A percentile compares a stretch with the other conserved stretches of the same genome.
phyloP scores from a whole-genome alignment of 2,797 vertebrate genomes.

The Psittacula derbiana region DNA sequence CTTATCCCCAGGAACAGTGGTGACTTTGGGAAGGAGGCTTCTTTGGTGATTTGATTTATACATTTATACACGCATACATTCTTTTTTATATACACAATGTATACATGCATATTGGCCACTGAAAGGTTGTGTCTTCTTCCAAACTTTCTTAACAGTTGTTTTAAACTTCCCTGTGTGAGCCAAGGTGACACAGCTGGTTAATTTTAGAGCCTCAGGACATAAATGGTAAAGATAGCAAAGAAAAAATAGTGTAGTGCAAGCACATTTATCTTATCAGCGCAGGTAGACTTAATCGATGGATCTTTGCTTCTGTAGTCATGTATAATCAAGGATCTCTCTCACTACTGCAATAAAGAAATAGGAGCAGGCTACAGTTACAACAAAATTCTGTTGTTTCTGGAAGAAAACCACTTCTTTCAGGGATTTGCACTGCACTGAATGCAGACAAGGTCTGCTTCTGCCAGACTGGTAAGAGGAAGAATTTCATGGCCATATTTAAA shows the following conservation, averaged over 20 bases:
- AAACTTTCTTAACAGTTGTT: neutral
- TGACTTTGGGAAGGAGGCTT: neutral
- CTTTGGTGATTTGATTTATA: neutral
- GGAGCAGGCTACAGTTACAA: neutral
- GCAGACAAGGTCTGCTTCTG: neutral
- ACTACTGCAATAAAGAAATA: neutral
- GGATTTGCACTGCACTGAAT: neutral
- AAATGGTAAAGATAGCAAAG: neutral
- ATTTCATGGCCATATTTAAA: neutral
- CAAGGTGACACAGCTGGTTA: neutral
- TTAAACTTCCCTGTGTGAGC: neutral
- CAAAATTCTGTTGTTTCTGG: neutral
- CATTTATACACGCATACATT: fast-evolving
- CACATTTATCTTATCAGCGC: neutral
- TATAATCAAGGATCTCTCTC: neutral
- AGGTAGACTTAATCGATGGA: neutral
- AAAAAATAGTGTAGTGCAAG: neutral
- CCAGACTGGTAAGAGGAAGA: neutral
- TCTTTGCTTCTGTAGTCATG: neutral
- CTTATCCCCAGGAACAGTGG: neutral
- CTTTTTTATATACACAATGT: neutral
- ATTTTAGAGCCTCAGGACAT: neutral
- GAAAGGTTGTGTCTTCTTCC: neutral
- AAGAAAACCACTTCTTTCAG: neutral
- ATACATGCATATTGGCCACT: neutral